phyloP scores from a whole-genome alignment of 2,797 vertebrate species.

The Adelosebastes latens region DNA sequence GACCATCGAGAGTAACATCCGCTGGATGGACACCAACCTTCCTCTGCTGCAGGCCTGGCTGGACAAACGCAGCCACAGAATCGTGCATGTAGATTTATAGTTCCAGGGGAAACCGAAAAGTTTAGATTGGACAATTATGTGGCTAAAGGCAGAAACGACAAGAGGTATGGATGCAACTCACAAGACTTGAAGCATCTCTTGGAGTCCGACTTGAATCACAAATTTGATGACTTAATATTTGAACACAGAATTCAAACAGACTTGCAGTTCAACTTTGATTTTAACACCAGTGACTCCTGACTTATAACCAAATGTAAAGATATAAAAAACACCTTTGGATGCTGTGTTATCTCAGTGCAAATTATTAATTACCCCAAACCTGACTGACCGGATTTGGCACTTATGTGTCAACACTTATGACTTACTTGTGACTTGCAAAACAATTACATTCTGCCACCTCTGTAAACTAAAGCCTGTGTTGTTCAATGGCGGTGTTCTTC shows the following conservation, averaged over 20 bases:
- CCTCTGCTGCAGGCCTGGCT: constrained; percentile 87
- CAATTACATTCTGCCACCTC: not conserved
- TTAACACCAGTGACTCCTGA: not conserved
- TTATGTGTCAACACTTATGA: not conserved
- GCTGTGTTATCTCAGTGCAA: not conserved
- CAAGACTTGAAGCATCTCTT: not conserved
- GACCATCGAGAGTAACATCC: constrained; percentile 90
- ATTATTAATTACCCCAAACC: not conserved
- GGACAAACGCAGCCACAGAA: constrained; percentile 41
- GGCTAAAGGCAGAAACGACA: not conserved
- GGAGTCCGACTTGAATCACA: not conserved
- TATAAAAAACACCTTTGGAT: not conserved
- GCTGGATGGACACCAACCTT: constrained; percentile 89
- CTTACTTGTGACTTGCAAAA: not conserved
- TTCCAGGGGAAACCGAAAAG: not conserved
- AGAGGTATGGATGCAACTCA: not conserved
- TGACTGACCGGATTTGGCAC: not conserved
- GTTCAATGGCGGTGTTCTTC: not conserved
- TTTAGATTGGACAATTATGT: not conserved
- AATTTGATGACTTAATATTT: not conserved
- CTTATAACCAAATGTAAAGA: not conserved
- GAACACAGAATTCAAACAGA: not conserved
- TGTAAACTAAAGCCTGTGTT: not conserved
- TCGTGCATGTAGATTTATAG: constrained; percentile 59
- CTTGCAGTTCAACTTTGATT: not conserved